Percentiles rank a stretch among this genome's conserved stretches.
phyloP scores from a whole-genome alignment of 2,797 vertebrate species.

The Alcedo atthis region DNA sequence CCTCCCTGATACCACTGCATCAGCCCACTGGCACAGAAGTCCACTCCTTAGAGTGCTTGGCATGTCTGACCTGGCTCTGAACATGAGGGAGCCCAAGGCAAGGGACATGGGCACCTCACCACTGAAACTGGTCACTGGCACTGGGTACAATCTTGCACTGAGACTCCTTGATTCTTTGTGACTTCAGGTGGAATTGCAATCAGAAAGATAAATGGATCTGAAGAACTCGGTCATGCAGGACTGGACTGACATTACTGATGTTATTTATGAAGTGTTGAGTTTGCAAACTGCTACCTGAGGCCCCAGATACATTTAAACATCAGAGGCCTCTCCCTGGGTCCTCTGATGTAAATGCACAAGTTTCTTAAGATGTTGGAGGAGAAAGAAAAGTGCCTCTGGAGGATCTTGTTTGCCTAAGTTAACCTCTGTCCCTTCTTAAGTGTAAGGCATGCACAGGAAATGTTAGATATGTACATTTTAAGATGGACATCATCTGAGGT shows the following conservation, averaged over 20 bases:
- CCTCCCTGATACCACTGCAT: background rate
- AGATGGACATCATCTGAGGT: background rate
- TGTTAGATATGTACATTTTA: background rate
- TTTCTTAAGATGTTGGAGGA: background rate
- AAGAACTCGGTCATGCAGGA: background rate
- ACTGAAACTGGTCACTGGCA: background rate
- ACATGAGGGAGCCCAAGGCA: background rate
- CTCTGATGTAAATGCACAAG: background rate
- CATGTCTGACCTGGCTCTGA: background rate
- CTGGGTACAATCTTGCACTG: background rate
- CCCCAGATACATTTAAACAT: background rate
- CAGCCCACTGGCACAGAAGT: background rate
- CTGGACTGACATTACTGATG: background rate
- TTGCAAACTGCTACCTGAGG: background rate
- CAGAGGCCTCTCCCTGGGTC: background rate
- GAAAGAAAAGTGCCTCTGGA: background rate
- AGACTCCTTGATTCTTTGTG: background rate
- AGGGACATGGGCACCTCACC: background rate
- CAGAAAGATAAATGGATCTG: background rate
- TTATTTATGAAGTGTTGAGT: background rate
- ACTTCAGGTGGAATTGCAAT: background rate
- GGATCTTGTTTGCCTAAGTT: background rate
- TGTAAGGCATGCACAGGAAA: background rate
- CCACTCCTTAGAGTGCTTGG: background rate
- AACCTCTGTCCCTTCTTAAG: background rate